Percentiles rank a stretch among this genome's conserved stretches.
phyloP scores from a whole-genome alignment of 2,113 vertebrate genomes.

The Pomatorhinus ruficollis region DNA sequence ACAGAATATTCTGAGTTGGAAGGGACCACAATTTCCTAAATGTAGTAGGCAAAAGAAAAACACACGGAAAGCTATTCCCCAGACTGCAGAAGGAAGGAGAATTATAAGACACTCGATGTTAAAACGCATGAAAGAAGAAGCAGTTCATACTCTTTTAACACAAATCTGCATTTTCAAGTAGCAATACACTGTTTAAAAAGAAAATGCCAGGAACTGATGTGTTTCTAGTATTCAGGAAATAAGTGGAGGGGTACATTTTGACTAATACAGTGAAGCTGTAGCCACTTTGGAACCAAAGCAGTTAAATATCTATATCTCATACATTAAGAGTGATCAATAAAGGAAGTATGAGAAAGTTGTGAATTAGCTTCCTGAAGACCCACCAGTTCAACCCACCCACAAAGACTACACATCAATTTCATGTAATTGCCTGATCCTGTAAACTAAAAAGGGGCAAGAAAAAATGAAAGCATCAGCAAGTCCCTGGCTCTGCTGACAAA shows the following conservation, averaged over 20 bases:
- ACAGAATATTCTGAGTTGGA: background rate
- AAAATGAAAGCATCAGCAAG: constrained; percentile 51
- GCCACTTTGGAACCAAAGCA: constrained; percentile 45
- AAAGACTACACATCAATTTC: constrained; percentile 61
- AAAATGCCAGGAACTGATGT: background rate
- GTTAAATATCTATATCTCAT: constrained; percentile 35
- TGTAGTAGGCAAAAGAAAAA: background rate
- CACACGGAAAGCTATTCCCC: background rate
- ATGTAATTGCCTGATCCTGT: constrained; percentile 57
- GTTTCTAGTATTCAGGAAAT: background rate
- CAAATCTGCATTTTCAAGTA: background rate
- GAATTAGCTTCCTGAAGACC: constrained; percentile 62
- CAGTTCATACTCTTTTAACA: background rate
- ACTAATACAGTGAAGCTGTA: constrained; percentile 6
- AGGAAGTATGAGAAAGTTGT: constrained; percentile 59
- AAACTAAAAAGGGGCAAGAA: constrained; percentile 63
- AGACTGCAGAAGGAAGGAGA: background rate
- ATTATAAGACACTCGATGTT: background rate
- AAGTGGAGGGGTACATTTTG: background rate
- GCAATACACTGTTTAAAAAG: background rate
- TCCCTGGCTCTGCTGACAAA: constrained; percentile 12
- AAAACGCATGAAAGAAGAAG: background rate
- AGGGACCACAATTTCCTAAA: background rate
- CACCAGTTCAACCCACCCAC: constrained; percentile 37
- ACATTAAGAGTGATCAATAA: constrained; percentile 68